Conservation (phyloP, 2,888 invertebrate genomes). For the Abscondita cerata region DNA sequence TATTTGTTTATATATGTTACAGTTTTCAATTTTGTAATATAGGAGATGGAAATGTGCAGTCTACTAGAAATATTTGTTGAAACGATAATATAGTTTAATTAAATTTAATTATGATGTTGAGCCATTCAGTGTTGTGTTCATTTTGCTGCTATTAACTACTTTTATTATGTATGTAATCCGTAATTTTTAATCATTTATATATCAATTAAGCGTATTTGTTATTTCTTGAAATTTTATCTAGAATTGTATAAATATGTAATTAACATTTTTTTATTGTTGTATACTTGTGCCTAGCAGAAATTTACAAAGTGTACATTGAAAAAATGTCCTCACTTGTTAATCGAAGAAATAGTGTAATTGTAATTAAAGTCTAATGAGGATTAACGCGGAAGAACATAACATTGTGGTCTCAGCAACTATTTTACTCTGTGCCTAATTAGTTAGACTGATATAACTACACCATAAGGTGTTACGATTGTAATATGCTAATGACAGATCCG, state of each 20-base stretch:
- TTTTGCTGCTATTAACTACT: constrained; percentile 14
- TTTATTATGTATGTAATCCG: constrained; percentile 7
- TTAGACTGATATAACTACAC: constrained; percentile 45
- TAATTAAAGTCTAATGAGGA: constrained; percentile 2
- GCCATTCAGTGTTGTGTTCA: constrained; percentile 44
- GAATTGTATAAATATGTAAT: constrained; percentile 16
- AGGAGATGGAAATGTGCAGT: constrained; percentile 48
- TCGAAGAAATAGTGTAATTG: constrained; percentile 5
- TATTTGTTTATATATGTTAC: constrained; percentile 52
- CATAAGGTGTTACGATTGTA: constrained; percentile 42
- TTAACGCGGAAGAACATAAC: constrained; percentile 48
- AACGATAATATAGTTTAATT: constrained; percentile 51
- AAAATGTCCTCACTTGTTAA: not conserved
- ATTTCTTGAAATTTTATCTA: constrained; percentile 15
- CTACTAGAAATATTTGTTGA: constrained; percentile 52
- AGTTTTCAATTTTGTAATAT: constrained; percentile 54
- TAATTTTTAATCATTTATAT: constrained; percentile 12
- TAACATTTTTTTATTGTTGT: constrained; percentile 13
- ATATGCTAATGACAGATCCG: constrained; percentile 49
- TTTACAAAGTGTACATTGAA: constrained; percentile 6
- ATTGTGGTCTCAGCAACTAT: constrained; percentile 48
- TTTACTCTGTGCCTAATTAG: constrained; percentile 57
- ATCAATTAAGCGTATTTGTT: constrained; percentile 11
- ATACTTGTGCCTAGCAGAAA: constrained; percentile 10
- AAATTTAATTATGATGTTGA: constrained; percentile 41